Evolutionary conservation across 2,888 invertebrate species (phyloP).

Genomic region (Leptinotarsa tumamoca): DNA sequence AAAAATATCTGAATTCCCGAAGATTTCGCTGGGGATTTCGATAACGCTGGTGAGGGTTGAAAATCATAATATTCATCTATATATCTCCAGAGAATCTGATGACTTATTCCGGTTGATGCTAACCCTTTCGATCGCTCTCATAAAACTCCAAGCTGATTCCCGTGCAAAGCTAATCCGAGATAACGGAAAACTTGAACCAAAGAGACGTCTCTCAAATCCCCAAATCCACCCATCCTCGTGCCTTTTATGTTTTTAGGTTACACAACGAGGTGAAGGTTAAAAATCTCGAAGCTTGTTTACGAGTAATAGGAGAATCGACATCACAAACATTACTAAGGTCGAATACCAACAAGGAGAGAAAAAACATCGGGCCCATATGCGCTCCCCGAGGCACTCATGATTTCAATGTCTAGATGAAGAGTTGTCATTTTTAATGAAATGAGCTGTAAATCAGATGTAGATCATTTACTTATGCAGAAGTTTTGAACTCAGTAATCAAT

Average conservation of each 20-base stretch:
- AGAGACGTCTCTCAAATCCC: conserved; percentile 9
- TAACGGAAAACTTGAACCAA: conserved; percentile 11
- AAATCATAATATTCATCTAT: no score
- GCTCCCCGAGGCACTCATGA: no score
- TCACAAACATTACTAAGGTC: neutral
- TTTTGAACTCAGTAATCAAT: no score
- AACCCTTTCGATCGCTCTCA: neutral
- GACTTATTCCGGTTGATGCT: neutral
- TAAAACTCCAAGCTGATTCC: neutral
- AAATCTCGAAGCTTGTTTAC: neutral
- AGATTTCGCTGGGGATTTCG: no score
- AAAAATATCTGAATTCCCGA: no score
- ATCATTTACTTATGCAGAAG: no score
- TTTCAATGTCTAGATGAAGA: no score
- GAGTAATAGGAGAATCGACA: neutral
- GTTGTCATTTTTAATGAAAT: no score
- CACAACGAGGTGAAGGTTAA: conserved; percentile 4
- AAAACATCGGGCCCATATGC: neutral
- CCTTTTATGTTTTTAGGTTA: conserved; percentile 15
- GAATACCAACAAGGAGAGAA: neutral
- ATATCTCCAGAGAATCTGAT: neutral
- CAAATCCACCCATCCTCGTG: neutral
- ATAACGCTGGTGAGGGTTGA: no score
- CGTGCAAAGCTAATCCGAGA: conserved; percentile 8
- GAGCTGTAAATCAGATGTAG: no score